These are phyloP conservation scores for Acropternis orthonyx DNA, from an alignment of 2,797 vertebrate genomes.

Conservation along the genomic window DNA sequence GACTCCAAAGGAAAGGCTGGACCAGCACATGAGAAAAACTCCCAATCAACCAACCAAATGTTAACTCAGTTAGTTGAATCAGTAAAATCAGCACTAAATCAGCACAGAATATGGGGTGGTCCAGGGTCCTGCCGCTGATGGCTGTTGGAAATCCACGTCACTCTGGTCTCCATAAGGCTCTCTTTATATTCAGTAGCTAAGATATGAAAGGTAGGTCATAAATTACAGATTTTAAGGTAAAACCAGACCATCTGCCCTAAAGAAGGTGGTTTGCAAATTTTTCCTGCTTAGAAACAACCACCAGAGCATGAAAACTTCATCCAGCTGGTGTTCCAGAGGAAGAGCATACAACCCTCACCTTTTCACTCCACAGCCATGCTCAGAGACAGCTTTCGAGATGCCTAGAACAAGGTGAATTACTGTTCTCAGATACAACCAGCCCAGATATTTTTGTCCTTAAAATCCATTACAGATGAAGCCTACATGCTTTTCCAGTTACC, in stretches of 20 bases:
- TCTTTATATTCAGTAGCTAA: background rate
- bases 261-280: background rate
- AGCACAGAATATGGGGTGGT: background rate
- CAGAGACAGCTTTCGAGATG: background rate
- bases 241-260: background rate
- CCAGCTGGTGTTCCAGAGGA: background rate
- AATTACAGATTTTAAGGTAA: background rate
- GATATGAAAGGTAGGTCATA: background rate
- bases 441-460: constrained; percentile 25
- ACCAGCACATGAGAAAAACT: background rate
- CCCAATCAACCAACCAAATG: background rate
- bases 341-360: background rate
- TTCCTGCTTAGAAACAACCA: background rate
- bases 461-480: background rate
- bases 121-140: background rate
- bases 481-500: constrained; percentile 14
- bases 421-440: background rate
- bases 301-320: background rate
- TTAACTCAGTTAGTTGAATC: background rate
- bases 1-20: background rate
- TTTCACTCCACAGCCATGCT: background rate
- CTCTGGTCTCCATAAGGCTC: background rate
- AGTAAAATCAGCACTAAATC: no score
- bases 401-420: background rate
- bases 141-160: background rate